A percentile compares a stretch with the other conserved stretches of the same genome.
Conservation (phyloP, 2,797 vertebrate species). For the Paedocypris micromegethes region DNA sequence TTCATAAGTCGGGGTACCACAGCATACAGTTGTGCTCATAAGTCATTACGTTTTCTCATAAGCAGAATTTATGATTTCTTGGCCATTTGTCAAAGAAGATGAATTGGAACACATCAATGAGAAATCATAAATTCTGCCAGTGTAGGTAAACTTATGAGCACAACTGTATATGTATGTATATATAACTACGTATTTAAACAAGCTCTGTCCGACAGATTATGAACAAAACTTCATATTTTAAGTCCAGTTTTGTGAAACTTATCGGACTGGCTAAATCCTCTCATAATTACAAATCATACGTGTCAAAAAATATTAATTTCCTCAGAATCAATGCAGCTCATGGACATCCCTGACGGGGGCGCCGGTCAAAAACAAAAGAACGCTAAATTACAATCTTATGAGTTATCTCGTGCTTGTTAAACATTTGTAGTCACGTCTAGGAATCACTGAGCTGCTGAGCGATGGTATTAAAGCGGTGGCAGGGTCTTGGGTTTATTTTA, state of each 20-base stretch:
- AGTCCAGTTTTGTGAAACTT: slow-evolving; percentile 43
- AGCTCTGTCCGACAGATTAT: slow-evolving; percentile 16
- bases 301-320: slow-evolving; percentile 39
- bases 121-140: too few relatives aligned
- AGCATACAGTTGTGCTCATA: too few relatives aligned
- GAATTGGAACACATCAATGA: too few relatives aligned
- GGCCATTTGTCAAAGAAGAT: accelerated
- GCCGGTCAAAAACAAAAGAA: slow-evolving; percentile 1
- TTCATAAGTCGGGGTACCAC: too few relatives aligned
- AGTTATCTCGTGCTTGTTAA: slow-evolving; percentile 5
- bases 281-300: slow-evolving; percentile 36
- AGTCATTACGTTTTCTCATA: too few relatives aligned
- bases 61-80: too few relatives aligned
- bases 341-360: slow-evolving; percentile 11
- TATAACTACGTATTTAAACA: not conserved
- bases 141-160: too few relatives aligned
- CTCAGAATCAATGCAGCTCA: slow-evolving; percentile 20
- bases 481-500: not conserved
- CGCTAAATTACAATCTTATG: not conserved
- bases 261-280: slow-evolving; percentile 30
- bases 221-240: slow-evolving; percentile 19
- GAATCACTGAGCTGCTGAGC: not conserved
- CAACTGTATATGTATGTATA: too few relatives aligned
- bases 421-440: slow-evolving; percentile 12
- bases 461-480: not conserved